Base-by-base conservation (phyloP, 2,888 invertebrate genomes). In the Sussaba pulchella region DNA sequence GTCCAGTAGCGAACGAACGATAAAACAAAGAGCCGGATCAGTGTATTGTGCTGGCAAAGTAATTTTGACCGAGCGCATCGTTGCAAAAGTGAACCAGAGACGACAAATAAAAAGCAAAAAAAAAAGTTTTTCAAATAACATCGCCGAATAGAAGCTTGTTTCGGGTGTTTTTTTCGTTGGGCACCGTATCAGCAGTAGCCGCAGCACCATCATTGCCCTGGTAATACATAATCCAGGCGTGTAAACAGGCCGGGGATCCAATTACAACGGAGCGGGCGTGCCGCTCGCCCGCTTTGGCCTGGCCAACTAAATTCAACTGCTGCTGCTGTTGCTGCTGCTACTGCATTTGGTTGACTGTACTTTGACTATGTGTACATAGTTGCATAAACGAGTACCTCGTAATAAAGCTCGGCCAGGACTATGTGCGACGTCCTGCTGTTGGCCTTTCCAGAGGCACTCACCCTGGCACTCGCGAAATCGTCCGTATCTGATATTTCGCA, bases 211-310 rank as follows among this genome's bases (percentile, higher is more conserved):
- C 39, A 43, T 63, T 31, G 67, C 69, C 31, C 57, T 45, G 50
- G 69, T 77, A 52, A 73, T 73, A 73, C 77, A 73, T 81, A 77
- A 81, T 73, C 73, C 76, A 70, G 73, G 77, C 77, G 77, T 81
- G 81, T 81, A 81, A 81, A 77, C 77, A 81, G 81, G 43, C 77
- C 50, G 64, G 77, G 64, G 77, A 77, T 81, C 81, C 77, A 81
- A 81, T 81, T 81, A 81, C 81, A 76, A 36, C 31, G 72, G 61
- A 50, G 45, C 47, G 52, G 24, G 47, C 19, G 57, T 26, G 57
- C 8, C n/a, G 57, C 41, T 73, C 63, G 76, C 63, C 59, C 73
- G 63, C 41, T 72, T 67, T 59, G 50, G 77, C 64, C 70, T 73
- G 73, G 45, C 43, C 41, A 57, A 73, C 77, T 77, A 81, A 69